Percentiles rank a stretch among this genome's conserved stretches.
These are phyloP conservation scores for Lophochroa leadbeateri DNA, from an alignment of 2,113 vertebrate genomes.

Conservation along the genomic window DNA sequence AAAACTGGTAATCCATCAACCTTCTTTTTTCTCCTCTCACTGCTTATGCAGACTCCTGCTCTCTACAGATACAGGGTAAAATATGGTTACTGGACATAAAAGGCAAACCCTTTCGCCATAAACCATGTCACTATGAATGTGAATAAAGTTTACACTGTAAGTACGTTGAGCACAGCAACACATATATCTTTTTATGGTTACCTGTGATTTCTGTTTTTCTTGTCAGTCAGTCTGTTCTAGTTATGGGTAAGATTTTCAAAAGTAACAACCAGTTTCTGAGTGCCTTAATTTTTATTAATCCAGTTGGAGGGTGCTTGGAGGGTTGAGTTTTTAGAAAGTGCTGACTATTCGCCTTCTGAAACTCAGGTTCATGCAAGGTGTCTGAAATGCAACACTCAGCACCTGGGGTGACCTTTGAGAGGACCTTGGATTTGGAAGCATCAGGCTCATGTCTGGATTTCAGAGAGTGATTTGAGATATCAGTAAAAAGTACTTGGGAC, in stretches of 20 bases:
- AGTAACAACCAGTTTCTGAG: neutral
- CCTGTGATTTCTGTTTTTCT: neutral
- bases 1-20: conserved; percentile 41
- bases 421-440: neutral
- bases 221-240: neutral
- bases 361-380: neutral
- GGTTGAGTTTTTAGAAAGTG: neutral
- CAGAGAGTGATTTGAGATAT: neutral
- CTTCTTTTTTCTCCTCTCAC: neutral
- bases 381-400: neutral
- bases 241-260: neutral
- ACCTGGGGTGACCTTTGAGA: neutral
- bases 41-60: conserved; percentile 42
- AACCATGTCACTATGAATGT: conserved; percentile 3
- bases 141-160: conserved; percentile 43
- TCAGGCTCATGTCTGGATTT: neutral
- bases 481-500: neutral
- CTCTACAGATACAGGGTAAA: conserved; percentile 25
- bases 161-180: neutral
- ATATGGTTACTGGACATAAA: conserved; percentile 33
- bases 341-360: neutral
- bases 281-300: conserved; percentile 33
- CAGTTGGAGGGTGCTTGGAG: neutral
- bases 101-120: conserved; percentile 32
- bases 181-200: neutral